Evolutionary conservation across 1,140 invertebrate species (phyloP), one percentile per base, ranked within the genome.

Genomic region (Ceratina australensis): DNA sequence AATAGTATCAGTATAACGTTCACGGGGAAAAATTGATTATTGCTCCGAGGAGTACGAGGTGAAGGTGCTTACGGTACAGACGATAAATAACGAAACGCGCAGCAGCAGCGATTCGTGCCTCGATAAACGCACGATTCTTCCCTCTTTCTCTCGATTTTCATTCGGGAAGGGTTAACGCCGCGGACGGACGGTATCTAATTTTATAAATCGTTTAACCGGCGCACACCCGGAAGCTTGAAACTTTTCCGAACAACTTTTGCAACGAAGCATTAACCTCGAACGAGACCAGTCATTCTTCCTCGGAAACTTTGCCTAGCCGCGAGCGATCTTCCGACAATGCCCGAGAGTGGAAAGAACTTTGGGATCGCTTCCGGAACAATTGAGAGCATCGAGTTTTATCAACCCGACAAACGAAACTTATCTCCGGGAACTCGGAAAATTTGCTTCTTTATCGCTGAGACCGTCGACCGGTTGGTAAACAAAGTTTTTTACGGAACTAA

Each of bases 261-360:
- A 2, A 65, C 60, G 4, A 54, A 66, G 61, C 18, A n/a, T 64
- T 65, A 49, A 8, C 16, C 18, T 3, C 5, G 33, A 65, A 57
- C 8, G 56, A 59, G 65, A n/a, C 10, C 18, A 7, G 2, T 16
- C 65, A 24, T 76, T 76, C 20, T 61, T n/a, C 26, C 15, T 5
- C 4, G 8, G 16, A 42, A 76, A 76, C 54, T 61, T 69, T 65
- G 68, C 56, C 60, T 57, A 18, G 42, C n/a, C 33, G 18, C 59
- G n/a, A 42, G n/a, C n/a, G 20, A 50, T 76, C 15, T 69, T 57
- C 33, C 50, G 24, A 33, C 60, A 54, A 42, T 18, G 50, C 61
- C 50, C 54, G 64, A n/a, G n/a, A 50, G 18, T 26, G 47, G 5
- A 12, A 16, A 18, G 22, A 61, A 77, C 66, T 77, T 77, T 16